Evolutionary conservation across 2,888 invertebrate genomes (phyloP), one percentile per base, ranked within the genome.

Genomic region (Icerya purchasi): DNA sequence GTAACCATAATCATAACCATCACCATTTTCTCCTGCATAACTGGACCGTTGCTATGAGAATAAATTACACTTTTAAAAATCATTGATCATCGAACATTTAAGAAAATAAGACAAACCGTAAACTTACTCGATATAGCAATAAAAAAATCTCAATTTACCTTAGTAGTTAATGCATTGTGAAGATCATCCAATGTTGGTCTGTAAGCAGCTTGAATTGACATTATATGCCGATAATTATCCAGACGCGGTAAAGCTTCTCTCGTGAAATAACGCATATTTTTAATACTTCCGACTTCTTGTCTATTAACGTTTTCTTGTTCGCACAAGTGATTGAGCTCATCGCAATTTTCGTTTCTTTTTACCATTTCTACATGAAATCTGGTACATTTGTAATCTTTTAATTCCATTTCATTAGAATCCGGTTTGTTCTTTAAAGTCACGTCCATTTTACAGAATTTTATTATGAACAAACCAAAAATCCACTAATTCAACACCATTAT

Each of bases 131-230:
- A n/a, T n/a, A n/a, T n/a, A n/a, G n/a, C n/a, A n/a, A n/a, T n/a
- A n/a, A n/a, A n/a, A n/a, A n/a, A n/a, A n/a, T n/a, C n/a, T n/a
- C n/a, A n/a, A 36, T 36, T 36, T 56, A 24, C 25, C 25, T 56
- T 56, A 5, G 22, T 20, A 14, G 18, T 23, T 19, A 56, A 21
- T 3, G 62, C 22, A 86, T 90, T 86, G 72, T 89, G 89, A 20
- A 91, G 78, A 72, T 91, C 90, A 70, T 91, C 90, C 62, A 91
- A 73, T 2, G 90, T 88, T 19, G 90, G 90, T 65, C 90, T 77
- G 66, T 86, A 86, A 10, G 84, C 86, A 2, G 88, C 88, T 71
- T 88, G 88, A 53, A 90, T 79, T 20, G 89, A 89, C 77, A 88
- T 77, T 66, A 89, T 86, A 68, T 90, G 88, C 65, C 90, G 78